These are phyloP conservation scores for Acrobeloides nanus DNA, from an alignment of 2,888 invertebrate species.

Conservation along the genomic window DNA sequence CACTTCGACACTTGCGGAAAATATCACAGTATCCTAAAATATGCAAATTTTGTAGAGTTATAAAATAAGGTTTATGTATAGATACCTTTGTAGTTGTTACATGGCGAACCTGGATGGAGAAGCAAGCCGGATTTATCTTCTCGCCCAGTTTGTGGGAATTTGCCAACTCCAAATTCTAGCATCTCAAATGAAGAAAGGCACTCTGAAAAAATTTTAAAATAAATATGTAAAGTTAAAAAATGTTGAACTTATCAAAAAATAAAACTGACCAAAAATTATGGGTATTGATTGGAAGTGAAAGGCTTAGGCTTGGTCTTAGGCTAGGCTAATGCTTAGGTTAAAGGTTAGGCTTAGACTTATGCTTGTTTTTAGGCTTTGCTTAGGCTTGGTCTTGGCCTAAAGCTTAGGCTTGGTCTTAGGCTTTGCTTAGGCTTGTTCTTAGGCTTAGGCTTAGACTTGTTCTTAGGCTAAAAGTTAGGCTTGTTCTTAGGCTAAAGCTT, in stretches of 20 bases:
- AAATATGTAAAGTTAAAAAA: slow-evolving; percentile 1
- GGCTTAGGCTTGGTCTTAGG: no score
- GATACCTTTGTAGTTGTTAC: slow-evolving; percentile 75
- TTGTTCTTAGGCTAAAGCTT: no score
- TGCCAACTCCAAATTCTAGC: slow-evolving; percentile 39
- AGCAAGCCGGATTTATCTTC: slow-evolving; percentile 53
- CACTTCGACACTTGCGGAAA: slow-evolving; percentile 92
- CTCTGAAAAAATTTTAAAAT: slow-evolving; percentile 24
- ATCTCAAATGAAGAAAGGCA: slow-evolving; percentile 47
- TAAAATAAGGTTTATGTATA: slow-evolving; percentile 5
- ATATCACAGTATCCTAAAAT: slow-evolving; percentile 88
- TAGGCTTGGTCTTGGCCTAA: no score
- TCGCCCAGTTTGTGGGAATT: slow-evolving; percentile 36
- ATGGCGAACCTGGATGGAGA: slow-evolving; percentile 86
- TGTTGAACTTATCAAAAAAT: slow-evolving; percentile 2
- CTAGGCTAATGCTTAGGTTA: no score
- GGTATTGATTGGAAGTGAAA: no score
- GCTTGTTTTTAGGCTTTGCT: no score
- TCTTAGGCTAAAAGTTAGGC: no score
- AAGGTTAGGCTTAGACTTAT: no score
- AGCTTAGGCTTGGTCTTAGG: no score
- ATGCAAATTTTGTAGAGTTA: background rate
- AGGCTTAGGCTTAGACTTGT: no score
- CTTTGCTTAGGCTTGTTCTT: no score
- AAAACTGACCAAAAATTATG: no score